phyloP scores from a whole-genome alignment of 2,797 vertebrate genomes.

The Champsocephalus esox region DNA sequence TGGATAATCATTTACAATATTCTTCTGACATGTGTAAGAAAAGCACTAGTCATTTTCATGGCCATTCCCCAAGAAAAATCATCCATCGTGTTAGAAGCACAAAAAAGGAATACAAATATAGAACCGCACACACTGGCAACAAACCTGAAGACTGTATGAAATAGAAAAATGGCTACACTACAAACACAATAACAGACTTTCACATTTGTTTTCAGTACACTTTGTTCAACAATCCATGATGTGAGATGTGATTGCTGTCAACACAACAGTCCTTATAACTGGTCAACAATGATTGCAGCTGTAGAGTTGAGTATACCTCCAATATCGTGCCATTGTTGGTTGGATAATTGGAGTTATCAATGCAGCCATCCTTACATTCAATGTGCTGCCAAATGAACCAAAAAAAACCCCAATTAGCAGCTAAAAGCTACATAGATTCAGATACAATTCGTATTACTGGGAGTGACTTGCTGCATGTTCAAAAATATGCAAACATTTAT shows the following conservation, averaged over 20 bases:
- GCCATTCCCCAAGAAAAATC: not conserved
- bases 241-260: not conserved
- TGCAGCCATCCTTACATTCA: slow-evolving; percentile 1
- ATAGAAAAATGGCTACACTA: not conserved
- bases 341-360: not conserved
- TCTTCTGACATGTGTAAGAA: slow-evolving; percentile 4
- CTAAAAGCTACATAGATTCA: not conserved
- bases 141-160: not conserved
- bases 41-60: slow-evolving; percentile 17
- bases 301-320: not conserved
- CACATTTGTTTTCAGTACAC: not conserved
- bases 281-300: not conserved
- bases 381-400: not conserved
- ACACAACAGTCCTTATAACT: not conserved
- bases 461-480: not conserved
- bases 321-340: not conserved
- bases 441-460: not conserved
- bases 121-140: not conserved
- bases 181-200: not conserved
- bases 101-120: not conserved
- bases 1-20: not conserved
- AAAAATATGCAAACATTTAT: not conserved
- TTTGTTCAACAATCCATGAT: not conserved
- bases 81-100: not conserved
- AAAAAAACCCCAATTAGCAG: not conserved